These are phyloP conservation scores for Drosophila quadrilineata DNA, from an alignment of 1,140 invertebrate genomes.

Conservation along the genomic window DNA sequence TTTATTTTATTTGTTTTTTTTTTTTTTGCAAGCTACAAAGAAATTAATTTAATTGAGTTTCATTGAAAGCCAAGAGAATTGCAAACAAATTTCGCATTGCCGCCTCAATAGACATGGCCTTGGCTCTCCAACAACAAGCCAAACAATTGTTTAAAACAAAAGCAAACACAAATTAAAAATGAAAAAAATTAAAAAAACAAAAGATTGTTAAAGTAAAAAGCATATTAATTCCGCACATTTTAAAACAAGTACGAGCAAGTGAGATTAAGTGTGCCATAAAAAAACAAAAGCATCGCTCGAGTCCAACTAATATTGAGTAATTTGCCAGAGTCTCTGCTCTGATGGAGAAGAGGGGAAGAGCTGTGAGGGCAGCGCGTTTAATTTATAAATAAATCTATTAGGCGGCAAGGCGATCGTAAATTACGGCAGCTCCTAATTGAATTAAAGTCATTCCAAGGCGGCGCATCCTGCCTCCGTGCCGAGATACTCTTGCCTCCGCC, in stretches of 20 bases:
- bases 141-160: conserved; percentile 22
- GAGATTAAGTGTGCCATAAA: conserved; percentile 20
- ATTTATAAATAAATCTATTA: conserved; percentile 64
- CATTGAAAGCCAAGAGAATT: conserved; percentile 36
- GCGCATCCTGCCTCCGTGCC: conserved; percentile 46
- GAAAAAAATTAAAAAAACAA: background rate
- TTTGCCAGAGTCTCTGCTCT: conserved; percentile 56
- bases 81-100: conserved; percentile 57
- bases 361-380: background rate
- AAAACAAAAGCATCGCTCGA: conserved; percentile 24
- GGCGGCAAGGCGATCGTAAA: conserved; percentile 40
- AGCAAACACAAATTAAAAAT: background rate
- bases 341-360: background rate
- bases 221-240: conserved; percentile 35
- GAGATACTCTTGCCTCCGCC: background rate
- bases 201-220: too few species aligned
- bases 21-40: background rate
- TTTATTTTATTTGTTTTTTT: conserved; percentile 5
- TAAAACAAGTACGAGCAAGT: background rate
- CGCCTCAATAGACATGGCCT: conserved; percentile 55
- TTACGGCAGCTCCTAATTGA: conserved; percentile 71
- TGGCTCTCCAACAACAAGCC: conserved; percentile 33
- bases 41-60: conserved; percentile 34
- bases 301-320: conserved; percentile 66
- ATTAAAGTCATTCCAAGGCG: conserved; percentile 56